phyloP scores from a whole-genome alignment of 2,888 invertebrate genomes.

The Perithous albicinctus region DNA sequence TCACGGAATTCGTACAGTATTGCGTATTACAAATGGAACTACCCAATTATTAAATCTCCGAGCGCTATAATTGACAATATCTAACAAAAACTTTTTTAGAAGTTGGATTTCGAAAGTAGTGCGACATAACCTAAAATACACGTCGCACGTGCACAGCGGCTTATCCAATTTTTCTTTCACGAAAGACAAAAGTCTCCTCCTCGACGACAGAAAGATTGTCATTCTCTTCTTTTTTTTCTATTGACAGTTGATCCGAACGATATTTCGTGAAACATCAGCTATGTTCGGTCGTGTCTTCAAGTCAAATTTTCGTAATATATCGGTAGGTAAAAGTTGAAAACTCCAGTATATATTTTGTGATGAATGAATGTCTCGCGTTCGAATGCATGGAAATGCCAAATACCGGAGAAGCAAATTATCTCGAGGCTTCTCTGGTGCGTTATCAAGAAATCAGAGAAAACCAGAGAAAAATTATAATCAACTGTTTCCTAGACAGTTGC shows the following conservation, averaged over 20 bases:
- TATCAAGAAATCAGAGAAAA: slow-evolving; percentile 27
- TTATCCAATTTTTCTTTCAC: background rate
- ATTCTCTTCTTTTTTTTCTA: slow-evolving; percentile 8
- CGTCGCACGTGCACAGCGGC: slow-evolving; percentile 7
- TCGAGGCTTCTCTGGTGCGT: slow-evolving; percentile 27
- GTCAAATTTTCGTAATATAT: slow-evolving; percentile 79
- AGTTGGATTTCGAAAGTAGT: background rate
- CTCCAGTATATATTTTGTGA: slow-evolving; percentile 48
- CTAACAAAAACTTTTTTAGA: background rate
- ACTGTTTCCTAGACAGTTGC: background rate
- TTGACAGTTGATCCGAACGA: slow-evolving; percentile 19
- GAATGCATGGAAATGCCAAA: slow-evolving; percentile 26
- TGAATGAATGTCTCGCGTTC: slow-evolving; percentile 4
- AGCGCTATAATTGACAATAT: background rate
- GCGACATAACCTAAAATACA: slow-evolving; percentile 10
- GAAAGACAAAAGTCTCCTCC: background rate
- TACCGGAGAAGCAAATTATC: slow-evolving; percentile 32
- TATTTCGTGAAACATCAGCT: slow-evolving; percentile 59
- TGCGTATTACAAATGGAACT: background rate
- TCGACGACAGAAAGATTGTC: slow-evolving; percentile 4
- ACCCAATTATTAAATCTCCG: background rate
- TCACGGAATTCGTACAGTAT: no score
- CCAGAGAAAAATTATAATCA: slow-evolving; percentile 21
- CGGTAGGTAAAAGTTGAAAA: slow-evolving; percentile 76
- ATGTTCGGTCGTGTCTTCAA: slow-evolving; percentile 77